Base-by-base conservation (phyloP, 2,113 vertebrate genomes). In the Plectropomus leopardus region DNA sequence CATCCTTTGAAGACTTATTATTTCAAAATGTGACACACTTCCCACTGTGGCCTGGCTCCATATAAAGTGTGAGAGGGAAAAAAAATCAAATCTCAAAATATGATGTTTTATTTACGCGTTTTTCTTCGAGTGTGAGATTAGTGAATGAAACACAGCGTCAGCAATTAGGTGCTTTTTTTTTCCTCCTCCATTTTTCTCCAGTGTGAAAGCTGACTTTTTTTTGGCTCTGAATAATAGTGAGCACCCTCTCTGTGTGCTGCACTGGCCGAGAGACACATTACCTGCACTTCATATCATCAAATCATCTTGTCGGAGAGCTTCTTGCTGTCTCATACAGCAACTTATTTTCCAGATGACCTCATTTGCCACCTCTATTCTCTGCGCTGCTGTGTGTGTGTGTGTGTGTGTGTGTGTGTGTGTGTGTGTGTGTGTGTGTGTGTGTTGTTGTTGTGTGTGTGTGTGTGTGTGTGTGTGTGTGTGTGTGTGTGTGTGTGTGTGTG, bases 331-430 rank as follows among this genome's bases (percentile, higher is more conserved):
- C 47, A n/a, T 48, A 78, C 48, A 70, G 55, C 72, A 76, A 83
- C 72, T 74, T 74, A 79, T 69, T 85, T 84, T 73, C 61, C 68
- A 60, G 36, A 28, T 83, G 73, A 83, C 87, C 80, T 88, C 70
- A 34, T 89, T 84, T 85, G 74, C 75, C 76, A 83, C 69, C 45
- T 78, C 57, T 66, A n/a, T 42, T 79, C 68, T 72, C 32, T 69
- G 54, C 36, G 54, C 36, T 78, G 66, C 47, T 73, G 68, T 36
- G 23, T 23, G 24, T 24, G 16, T 30, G 19, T 15, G 24, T 51
- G 51, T 11, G 13, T 26, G 10, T 24, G 2, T 70, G 48, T 45
- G 23, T 68, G 30, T 45, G 40, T 40, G 19, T 36, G 34, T 36
- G 9, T 11, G 26, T 34, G 48, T 19, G 13, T 76, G 10, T 44